Percentiles rank a stretch among this genome's conserved stretches.
phyloP scores from a whole-genome alignment of 2,113 vertebrate genomes.

The Camelus bactrianus region DNA sequence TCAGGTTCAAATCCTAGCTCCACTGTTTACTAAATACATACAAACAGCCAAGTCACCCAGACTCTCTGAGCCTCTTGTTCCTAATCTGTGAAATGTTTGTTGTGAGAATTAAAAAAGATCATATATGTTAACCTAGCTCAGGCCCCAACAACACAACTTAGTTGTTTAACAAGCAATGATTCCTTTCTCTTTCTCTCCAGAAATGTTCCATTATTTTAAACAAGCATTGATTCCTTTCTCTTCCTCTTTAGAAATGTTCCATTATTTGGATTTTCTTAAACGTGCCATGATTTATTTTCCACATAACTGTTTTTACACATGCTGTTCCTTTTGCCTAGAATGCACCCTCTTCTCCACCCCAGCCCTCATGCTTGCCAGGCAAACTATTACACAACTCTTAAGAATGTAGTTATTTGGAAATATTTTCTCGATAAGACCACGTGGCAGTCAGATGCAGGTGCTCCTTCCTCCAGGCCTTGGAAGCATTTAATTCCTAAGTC shows the following conservation, averaged over 20 bases:
- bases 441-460: conserved; percentile 17
- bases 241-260: background rate
- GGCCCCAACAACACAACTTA: background rate
- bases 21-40: background rate
- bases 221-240: background rate
- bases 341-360: background rate
- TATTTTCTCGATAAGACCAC: background rate
- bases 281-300: background rate
- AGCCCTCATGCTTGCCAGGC: background rate
- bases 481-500: conserved; percentile 9
- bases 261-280: background rate
- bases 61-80: background rate
- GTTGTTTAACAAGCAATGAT: background rate
- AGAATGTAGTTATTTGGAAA: conserved; percentile 46
- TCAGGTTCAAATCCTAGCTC: background rate
- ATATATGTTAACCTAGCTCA: background rate
- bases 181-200: background rate
- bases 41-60: background rate
- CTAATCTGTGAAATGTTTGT: background rate
- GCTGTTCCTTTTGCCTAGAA: conserved; percentile 45
- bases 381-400: conserved; percentile 40
- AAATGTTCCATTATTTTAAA: background rate
- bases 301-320: background rate
- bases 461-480: background rate
- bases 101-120: background rate